Evolutionary conservation across 2,888 invertebrate species (phyloP).

Genomic region (Pyralis farinalis): DNA sequence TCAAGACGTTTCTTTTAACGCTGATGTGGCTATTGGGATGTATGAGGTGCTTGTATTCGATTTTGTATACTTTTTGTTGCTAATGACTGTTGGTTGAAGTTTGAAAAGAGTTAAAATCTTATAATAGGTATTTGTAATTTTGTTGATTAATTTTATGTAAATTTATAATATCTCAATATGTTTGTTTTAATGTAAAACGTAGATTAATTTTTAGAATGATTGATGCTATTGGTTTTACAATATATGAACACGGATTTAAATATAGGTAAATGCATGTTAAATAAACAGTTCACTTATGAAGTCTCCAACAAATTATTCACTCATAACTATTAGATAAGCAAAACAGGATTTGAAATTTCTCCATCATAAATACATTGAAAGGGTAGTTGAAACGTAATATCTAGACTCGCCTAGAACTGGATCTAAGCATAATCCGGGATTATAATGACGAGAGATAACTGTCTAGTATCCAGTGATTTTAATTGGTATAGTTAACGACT

Average conservation of each 20-base stretch:
- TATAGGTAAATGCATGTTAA: no score
- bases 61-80: slow-evolving; percentile 53
- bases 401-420: slow-evolving; percentile 25
- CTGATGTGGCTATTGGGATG: slow-evolving; percentile 68
- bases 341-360: slow-evolving; percentile 5
- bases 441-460: slow-evolving; percentile 41
- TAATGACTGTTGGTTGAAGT: slow-evolving; percentile 66
- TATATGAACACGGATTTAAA: no score
- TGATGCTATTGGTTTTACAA: no score
- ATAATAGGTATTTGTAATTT: no score
- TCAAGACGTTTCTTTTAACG: slow-evolving; percentile 68
- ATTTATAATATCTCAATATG: no score
- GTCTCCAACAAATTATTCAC: no score
- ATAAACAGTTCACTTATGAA: no score
- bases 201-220: no score
- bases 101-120: no score
- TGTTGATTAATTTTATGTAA: no score
- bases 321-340: no score
- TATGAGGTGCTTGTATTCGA: slow-evolving; percentile 57
- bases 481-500: slow-evolving; percentile 23
- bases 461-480: slow-evolving; percentile 33
- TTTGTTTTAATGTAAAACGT: no score
- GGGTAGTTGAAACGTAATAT: slow-evolving; percentile 16
- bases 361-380: slow-evolving; percentile 5
- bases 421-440: slow-evolving; percentile 41